A percentile compares a stretch with the other conserved stretches of the same genome.
These are phyloP conservation scores for Parazoanthus swiftii DNA, from an alignment of 92 coral and sea anemone species.

Conservation along the genomic window DNA sequence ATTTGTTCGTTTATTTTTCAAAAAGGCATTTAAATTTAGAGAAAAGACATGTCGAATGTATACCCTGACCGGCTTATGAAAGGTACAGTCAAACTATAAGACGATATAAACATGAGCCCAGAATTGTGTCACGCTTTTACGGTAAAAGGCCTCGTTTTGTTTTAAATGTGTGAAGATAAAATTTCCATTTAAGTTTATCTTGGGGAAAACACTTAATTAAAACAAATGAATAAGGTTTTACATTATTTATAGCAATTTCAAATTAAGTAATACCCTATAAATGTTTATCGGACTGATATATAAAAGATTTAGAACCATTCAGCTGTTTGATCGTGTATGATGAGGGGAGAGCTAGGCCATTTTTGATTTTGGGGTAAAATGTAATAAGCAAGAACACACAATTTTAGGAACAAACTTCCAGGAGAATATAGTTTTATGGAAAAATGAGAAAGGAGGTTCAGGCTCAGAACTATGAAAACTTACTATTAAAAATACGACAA, in stretches of 20 bases:
- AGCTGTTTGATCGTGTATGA: neutral
- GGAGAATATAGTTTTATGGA: too few species aligned
- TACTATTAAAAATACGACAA: too few species aligned
- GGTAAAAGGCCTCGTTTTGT: neutral
- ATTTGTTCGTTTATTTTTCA: neutral
- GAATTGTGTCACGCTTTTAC: neutral
- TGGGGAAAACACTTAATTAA: neutral
- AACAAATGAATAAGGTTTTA: neutral
- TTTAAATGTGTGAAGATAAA: neutral
- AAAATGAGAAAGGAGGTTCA: too few species aligned
- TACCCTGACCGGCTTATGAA: neutral
- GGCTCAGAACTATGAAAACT: too few species aligned
- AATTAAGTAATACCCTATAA: neutral
- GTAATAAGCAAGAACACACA: too few species aligned
- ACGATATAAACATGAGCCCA: neutral
- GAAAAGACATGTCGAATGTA: neutral
- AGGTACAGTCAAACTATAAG: neutral
- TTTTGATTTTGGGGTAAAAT: too few species aligned
- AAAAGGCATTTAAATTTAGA: neutral
- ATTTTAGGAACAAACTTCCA: too few species aligned
- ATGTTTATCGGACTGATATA: neutral
- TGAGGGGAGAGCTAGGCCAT: neutral
- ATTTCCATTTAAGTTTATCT: neutral
- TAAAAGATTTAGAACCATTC: neutral
- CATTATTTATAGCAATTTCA: neutral